Evolutionary conservation across 2,888 invertebrate genomes (phyloP).

Genomic region (Hirtodrosophila cameraria): DNA sequence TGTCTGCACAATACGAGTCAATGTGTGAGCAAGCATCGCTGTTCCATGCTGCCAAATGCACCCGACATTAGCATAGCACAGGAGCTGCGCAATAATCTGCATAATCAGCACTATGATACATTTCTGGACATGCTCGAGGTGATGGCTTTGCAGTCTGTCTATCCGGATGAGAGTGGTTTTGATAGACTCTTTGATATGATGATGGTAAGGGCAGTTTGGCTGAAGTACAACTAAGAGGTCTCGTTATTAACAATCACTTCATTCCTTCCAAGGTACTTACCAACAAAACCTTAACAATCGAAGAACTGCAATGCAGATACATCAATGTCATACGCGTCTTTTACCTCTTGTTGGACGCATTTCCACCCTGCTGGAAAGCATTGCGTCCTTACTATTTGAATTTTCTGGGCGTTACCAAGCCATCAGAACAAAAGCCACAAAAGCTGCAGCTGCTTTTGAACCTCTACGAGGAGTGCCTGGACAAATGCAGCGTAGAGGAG

Average conservation of each 20-base stretch:
- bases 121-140: slow-evolving; percentile 75
- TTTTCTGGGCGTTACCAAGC: slow-evolving; percentile 22
- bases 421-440: slow-evolving; percentile 31
- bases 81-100: slow-evolving; percentile 64
- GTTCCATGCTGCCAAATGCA: slow-evolving; percentile 70
- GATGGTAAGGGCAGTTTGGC: slow-evolving; percentile 64
- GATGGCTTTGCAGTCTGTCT: slow-evolving; percentile 79
- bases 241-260: too few species aligned
- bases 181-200: slow-evolving; percentile 79
- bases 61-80: slow-evolving; percentile 63
- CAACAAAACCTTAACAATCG: slow-evolving; percentile 41
- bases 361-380: slow-evolving; percentile 83
- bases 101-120: slow-evolving; percentile 74
- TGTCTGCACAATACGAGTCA: slow-evolving; percentile 77
- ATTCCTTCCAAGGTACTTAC: slow-evolving; percentile 44
- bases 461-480: slow-evolving; percentile 66
- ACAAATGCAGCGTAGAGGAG: slow-evolving; percentile 52
- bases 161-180: slow-evolving; percentile 79
- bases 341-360: slow-evolving; percentile 73
- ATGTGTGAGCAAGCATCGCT: slow-evolving; percentile 79
- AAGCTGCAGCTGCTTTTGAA: slow-evolving; percentile 62
- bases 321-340: slow-evolving; percentile 70
- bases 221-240: too few species aligned
- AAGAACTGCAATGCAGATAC: slow-evolving; percentile 49
- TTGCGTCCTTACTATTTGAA: slow-evolving; percentile 70